Evolutionary conservation across 2,888 invertebrate genomes (phyloP).

Genomic region (Campopleginae sp.): DNA sequence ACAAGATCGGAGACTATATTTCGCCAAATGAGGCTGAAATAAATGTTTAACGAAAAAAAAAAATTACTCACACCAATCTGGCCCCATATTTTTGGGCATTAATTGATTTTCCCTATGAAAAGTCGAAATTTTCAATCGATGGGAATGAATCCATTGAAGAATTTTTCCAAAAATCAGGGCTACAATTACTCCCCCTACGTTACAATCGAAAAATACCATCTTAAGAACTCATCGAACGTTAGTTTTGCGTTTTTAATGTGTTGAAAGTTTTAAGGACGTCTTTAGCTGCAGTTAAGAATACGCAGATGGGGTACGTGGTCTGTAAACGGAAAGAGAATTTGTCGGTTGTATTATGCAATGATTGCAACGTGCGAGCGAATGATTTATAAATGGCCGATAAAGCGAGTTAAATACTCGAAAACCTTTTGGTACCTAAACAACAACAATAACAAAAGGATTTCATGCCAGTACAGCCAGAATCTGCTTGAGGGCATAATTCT

Average conservation of each 20-base stretch:
- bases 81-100: background rate
- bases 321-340: slow-evolving; percentile 44
- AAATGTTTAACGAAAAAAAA: background rate
- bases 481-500: slow-evolving; percentile 42
- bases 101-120: background rate
- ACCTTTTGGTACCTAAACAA: slow-evolving; percentile 48
- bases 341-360: slow-evolving; percentile 45
- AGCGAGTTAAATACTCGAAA: slow-evolving; percentile 24
- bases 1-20: background rate
- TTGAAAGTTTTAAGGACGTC: background rate
- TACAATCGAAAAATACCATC: background rate
- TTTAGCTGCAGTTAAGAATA: background rate
- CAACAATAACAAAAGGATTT: slow-evolving; percentile 19
- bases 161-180: background rate
- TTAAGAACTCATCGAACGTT: background rate
- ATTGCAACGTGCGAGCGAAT: slow-evolving; percentile 30
- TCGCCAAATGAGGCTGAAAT: background rate
- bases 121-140: background rate
- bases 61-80: background rate
- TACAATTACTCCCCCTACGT: background rate
- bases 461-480: background rate
- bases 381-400: slow-evolving; percentile 61
- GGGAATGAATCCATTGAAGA: background rate
- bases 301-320: background rate
- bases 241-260: background rate